Evolutionary conservation across 2,113 vertebrate species (phyloP), one percentile per base, ranked within the genome.

Genomic region (Mus musculus): DNA sequence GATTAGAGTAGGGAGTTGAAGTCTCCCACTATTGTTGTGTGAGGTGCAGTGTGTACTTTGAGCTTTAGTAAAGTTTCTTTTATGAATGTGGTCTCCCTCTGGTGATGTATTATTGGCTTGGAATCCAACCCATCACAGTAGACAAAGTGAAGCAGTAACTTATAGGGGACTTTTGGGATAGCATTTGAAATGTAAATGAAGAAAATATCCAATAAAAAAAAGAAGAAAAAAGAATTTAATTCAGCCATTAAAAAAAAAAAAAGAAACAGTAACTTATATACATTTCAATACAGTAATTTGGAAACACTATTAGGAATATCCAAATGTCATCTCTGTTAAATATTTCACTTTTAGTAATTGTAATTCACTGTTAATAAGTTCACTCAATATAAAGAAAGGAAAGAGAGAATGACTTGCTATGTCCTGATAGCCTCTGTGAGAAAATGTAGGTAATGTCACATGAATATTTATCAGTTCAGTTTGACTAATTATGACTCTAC

Each of bases 251-350:
- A 42, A 42, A 42, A 42, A 42, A 42, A 42, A 42, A 42, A 42
- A 42, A 42, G 42, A 90, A 49, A 59, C 3, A 61, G 3, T 75
- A 56, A 71, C 30, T 84, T 91, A 61, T 33, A 36, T 49, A 72
- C 78, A 76, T 94, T 75, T 97, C 87, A 95, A 49, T 75, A 67
- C 33, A 13, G 39, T 67, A 52, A 39, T 87, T 93, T 91, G 93
- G 78, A 97, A 88, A 84, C 28, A n/a, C 19, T 95, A 30, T 96
- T 90, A 93, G 42, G n/a, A 96, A 8, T 75, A 77, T 36, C 88
- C 90, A 93, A 96, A 94, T 94, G 92, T 97, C 94, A 95, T 7
- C 22, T 94, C 46, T 86, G 49, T 80, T 97, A 87, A 91, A 71
- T 72, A 42, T 85, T 95, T 95, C 59, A 86, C n/a, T 93, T 76